A percentile compares a stretch with the other conserved stretches of the same genome.
Conservation (phyloP, 2,888 invertebrate genomes). For the Conus canariensis region DNA sequence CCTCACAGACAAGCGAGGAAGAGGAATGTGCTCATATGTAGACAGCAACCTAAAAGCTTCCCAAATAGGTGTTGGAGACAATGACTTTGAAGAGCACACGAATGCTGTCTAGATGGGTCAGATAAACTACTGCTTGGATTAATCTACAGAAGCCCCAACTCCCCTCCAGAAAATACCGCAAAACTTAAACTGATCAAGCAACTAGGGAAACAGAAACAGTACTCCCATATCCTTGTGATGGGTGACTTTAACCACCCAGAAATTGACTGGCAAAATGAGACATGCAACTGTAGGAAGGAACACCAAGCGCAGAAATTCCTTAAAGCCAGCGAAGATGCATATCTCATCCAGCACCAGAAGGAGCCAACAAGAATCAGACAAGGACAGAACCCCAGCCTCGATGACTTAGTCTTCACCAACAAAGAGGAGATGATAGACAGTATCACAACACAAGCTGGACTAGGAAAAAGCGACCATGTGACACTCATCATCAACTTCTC, state of each 20-base stretch:
- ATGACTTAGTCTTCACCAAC: constrained; percentile 2
- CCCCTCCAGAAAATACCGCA: background rate
- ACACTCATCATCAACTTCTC: background rate
- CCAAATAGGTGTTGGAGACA: background rate
- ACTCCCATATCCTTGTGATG: background rate
- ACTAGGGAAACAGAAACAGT: background rate
- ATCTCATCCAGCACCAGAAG: constrained; percentile 6
- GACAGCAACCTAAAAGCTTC: constrained; percentile 7
- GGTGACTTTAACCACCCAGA: constrained; percentile 3
- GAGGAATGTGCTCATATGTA: background rate
- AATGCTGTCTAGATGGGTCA: background rate
- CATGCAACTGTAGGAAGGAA: background rate
- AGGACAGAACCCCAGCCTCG: background rate
- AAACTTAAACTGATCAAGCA: background rate
- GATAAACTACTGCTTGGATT: background rate
- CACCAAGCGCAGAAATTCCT: constrained; percentile 6
- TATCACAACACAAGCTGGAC: constrained; percentile 11
- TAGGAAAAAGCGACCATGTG: background rate
- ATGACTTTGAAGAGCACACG: background rate
- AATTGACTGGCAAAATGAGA: background rate
- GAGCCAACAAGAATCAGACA: constrained; percentile 6
- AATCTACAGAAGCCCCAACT: background rate
- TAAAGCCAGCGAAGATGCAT: constrained; percentile 5
- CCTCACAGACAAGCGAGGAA: constrained; percentile 9
- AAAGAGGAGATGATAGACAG: background rate